Evolutionary conservation across 2,113 vertebrate genomes (phyloP).

Genomic region (Tyto alba): DNA sequence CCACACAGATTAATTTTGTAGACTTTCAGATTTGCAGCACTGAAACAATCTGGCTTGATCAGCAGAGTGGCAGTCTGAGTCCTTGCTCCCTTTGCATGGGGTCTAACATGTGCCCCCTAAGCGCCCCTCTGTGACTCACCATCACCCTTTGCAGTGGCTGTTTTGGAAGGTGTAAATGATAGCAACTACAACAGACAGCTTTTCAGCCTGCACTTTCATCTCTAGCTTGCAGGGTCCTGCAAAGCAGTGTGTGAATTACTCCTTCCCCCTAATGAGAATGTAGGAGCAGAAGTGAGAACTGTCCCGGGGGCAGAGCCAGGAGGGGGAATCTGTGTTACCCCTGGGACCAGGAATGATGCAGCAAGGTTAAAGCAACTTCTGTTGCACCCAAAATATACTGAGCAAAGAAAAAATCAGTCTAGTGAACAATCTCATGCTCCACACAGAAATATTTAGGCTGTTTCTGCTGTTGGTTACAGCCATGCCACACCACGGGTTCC

Average conservation of each 20-base stretch:
- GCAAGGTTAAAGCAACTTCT: background rate
- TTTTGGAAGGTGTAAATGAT: background rate
- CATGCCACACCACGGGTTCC: background rate
- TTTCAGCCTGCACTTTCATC: background rate
- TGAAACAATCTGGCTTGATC: background rate
- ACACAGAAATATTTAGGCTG: background rate
- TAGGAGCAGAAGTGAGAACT: background rate
- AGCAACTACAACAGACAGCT: background rate
- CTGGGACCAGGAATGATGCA: background rate
- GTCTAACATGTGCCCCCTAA: background rate
- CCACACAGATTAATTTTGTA: background rate
- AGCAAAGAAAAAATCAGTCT: background rate
- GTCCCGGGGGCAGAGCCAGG: background rate
- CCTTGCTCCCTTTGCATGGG: background rate
- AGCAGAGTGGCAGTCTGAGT: background rate
- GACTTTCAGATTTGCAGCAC: background rate
- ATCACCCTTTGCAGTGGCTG: background rate
- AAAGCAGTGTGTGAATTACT: background rate
- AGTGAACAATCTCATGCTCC: background rate
- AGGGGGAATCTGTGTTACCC: background rate
- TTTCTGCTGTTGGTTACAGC: background rate
- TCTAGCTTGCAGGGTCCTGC: background rate
- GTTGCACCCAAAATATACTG: background rate
- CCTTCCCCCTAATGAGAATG: fast-evolving
- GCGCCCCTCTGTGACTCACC: background rate